phyloP scores from a whole-genome alignment of 2,113 vertebrate genomes.

The Gasterosteus nipponicus region DNA sequence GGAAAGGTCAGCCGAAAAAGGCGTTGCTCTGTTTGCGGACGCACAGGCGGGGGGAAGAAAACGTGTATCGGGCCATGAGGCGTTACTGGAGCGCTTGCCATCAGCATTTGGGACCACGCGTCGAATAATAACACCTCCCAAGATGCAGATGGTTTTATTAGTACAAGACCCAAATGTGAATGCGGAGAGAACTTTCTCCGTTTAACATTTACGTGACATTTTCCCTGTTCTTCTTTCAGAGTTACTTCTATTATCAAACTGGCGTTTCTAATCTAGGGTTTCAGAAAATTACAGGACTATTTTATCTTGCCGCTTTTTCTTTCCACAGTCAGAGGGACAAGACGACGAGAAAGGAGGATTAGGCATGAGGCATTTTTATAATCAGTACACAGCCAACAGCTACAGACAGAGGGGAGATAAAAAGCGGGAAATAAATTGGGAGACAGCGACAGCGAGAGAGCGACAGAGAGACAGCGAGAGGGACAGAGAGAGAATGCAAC shows the following conservation, averaged over 20 bases:
- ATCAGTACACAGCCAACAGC: constrained; percentile 37
- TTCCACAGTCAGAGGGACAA: constrained; percentile 14
- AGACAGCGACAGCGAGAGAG: background rate
- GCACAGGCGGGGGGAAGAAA: background rate
- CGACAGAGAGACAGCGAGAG: background rate
- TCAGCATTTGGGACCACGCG: background rate
- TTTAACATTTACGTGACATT: constrained; percentile 33
- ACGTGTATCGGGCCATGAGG: background rate
- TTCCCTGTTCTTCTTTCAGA: constrained; percentile 20
- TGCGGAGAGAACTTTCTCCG: background rate
- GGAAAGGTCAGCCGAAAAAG: constrained; percentile 5
- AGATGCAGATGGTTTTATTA: background rate
- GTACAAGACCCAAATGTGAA: background rate
- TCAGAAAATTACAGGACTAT: constrained; percentile 25
- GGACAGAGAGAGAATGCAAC: background rate
- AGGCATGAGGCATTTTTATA: constrained; percentile 30
- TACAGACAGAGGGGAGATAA: constrained; percentile 12
- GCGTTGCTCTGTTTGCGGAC: background rate
- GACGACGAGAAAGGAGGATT: constrained; percentile 42
- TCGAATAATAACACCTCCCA: background rate
- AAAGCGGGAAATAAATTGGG: constrained; percentile 14
- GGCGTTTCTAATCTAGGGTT: constrained; percentile 1
- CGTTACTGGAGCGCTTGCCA: background rate
- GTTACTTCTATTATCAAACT: constrained; percentile 34
- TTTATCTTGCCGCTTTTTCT: constrained; percentile 27